Base-by-base conservation (phyloP, 1,140 invertebrate genomes). In the Cotesia vestalis region DNA sequence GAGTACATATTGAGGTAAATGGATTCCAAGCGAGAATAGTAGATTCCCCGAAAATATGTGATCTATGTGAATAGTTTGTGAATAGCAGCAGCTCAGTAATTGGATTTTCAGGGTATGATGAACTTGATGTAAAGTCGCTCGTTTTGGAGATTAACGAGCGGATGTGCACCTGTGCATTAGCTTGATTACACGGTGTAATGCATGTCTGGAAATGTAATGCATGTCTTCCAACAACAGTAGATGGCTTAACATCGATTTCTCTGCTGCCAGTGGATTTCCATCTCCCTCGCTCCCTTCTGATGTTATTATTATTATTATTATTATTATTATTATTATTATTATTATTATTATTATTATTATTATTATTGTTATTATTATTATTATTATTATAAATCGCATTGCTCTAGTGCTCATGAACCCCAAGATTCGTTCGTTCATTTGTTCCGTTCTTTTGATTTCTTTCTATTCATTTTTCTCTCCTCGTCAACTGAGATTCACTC, bases 101-200 rank as follows among this genome's bases (percentile, higher is more conserved):
- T 59, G 57, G 57, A 59, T 59, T 59, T 59, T 20, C 20, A 46
- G 40, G 40, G 53, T 55, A n/a, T 55, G n/a, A 55, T 55, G 53
- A n/a, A 14, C 53, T 55, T 17, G 17, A 59, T 59, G 17, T 20
- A 59, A 20, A 59, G 14, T 59, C 17, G 4, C 12, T 62, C 60
- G 27, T 62, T 62, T 62, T 62, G 60, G 60, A 62, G 60, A 62
- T 62, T 62, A 62, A 62, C 35, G 60, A 62, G 60, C 34, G 34
- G 34, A 62, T 62, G 60, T 62, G 27, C 60, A 62, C 60, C 60
- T 62, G 60, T 62, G 60, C 60, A 62, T 62, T 62, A 62, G 60
- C 60, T 62, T 62, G 60, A 62, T 62, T 62, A 38, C 60, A 38
- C 27, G 12, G 34, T 62, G 34, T 36, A 62, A 38, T 38, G 60